These are phyloP conservation scores for Micronisus gabar DNA, from an alignment of 2,113 vertebrate genomes.

Conservation along the genomic window DNA sequence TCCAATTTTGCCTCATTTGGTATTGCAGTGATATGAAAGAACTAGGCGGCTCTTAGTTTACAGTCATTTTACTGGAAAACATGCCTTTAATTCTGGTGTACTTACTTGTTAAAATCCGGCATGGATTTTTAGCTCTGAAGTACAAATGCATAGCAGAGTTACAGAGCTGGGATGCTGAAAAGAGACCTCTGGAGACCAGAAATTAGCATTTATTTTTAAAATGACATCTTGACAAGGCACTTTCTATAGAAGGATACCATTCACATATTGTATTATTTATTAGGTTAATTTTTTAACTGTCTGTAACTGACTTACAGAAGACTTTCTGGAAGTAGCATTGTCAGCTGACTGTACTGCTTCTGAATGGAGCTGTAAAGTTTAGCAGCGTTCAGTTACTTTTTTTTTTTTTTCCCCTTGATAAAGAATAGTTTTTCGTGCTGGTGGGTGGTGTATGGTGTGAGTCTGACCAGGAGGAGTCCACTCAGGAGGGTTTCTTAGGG, in stretches of 20 bases:
- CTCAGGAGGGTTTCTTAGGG: not conserved
- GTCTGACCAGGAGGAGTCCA: not conserved
- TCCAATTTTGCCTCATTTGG: not conserved
- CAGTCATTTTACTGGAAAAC: not conserved
- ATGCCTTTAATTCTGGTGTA: not conserved
- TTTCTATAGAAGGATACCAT: not conserved
- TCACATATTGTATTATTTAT: not conserved
- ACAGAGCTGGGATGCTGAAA: not conserved
- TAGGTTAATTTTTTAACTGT: not conserved
- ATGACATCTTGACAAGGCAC: not conserved
- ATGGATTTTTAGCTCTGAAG: not conserved
- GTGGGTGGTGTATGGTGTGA: not conserved
- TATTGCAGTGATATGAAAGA: not conserved
- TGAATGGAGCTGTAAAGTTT: not conserved
- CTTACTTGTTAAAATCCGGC: not conserved
- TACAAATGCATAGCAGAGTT: not conserved
- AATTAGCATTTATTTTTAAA: not conserved
- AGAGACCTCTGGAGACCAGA: not conserved
- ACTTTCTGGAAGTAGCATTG: not conserved
- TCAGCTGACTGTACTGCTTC: not conserved
- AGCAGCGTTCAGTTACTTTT: not conserved
- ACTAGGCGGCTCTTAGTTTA: rapidly evolving
- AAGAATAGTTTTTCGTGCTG: rapidly evolving
- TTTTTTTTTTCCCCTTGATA: not conserved
- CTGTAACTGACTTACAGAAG: not conserved